A percentile compares a stretch with the other conserved stretches of the same genome.
phyloP scores from a whole-genome alignment of 2,888 invertebrate species.

The Gari tellinella region DNA sequence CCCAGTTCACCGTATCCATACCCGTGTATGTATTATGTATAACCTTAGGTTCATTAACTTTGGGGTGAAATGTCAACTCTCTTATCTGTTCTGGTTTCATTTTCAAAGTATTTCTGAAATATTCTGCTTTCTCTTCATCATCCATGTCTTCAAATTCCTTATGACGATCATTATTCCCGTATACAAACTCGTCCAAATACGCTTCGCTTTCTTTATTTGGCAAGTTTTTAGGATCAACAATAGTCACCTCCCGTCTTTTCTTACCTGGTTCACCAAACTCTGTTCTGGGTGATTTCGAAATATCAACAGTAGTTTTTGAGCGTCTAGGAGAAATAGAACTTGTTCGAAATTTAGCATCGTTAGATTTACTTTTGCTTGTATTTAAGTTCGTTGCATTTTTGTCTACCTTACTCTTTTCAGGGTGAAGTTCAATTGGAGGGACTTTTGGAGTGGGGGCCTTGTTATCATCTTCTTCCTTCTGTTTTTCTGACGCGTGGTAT shows the following conservation, averaged over 20 bases:
- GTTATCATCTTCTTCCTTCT: slow-evolving; percentile 1
- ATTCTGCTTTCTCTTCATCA: slow-evolving; percentile 49
- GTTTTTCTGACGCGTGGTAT: slow-evolving; percentile 36
- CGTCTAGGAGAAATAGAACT: background rate
- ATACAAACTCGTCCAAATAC: slow-evolving; percentile 40
- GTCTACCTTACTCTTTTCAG: slow-evolving; percentile 41
- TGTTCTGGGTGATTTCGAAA: slow-evolving; percentile 4
- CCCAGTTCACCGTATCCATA: slow-evolving; percentile 42
- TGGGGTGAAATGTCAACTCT: slow-evolving; percentile 62
- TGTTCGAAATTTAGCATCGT: background rate
- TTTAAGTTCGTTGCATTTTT: slow-evolving; percentile 8
- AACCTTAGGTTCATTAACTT: slow-evolving; percentile 49
- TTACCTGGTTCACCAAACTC: slow-evolving; percentile 18
- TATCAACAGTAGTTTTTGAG: background rate
- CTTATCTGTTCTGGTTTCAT: slow-evolving; percentile 56
- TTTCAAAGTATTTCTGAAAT: slow-evolving; percentile 39
- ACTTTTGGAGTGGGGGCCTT: background rate
- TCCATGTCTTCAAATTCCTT: slow-evolving; percentile 53
- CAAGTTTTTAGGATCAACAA: slow-evolving; percentile 46
- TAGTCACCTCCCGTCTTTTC: slow-evolving; percentile 55
- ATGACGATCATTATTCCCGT: slow-evolving; percentile 14
- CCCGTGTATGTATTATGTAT: slow-evolving; percentile 65
- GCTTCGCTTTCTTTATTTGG: slow-evolving; percentile 18
- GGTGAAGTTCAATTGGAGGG: slow-evolving; percentile 9
- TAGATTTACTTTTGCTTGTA: slow-evolving; percentile 11